phyloP scores from a whole-genome alignment of 2,113 vertebrate genomes.

The Pycnonotus jocosus region DNA sequence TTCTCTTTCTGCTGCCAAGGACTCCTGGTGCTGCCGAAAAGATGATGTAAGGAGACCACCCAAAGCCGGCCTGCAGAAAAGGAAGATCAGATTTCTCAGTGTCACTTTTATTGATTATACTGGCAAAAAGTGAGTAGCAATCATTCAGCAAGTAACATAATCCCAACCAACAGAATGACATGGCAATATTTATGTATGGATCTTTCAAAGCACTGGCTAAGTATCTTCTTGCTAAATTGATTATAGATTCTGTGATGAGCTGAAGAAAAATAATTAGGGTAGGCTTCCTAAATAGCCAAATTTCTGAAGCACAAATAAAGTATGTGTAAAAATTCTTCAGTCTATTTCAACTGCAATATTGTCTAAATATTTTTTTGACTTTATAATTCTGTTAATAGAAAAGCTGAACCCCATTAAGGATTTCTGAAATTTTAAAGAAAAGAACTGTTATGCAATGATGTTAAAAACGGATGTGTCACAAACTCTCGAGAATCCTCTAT shows the following conservation, averaged over 20 bases:
- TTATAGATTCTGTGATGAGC: neutral
- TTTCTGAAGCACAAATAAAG: neutral
- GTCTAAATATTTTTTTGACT: neutral
- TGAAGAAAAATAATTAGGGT: neutral
- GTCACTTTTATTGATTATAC: slow-evolving; percentile 45
- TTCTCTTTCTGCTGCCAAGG: slow-evolving; percentile 90
- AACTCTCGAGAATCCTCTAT: neutral
- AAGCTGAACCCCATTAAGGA: neutral
- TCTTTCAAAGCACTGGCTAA: neutral
- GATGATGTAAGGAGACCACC: slow-evolving; percentile 90
- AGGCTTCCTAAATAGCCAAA: neutral
- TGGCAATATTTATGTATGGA: neutral
- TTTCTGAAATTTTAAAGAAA: neutral
- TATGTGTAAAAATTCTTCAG: neutral
- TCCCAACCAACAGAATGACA: neutral
- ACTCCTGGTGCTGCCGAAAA: slow-evolving; percentile 94
- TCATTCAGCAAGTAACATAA: neutral
- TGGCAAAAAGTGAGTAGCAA: slow-evolving; percentile 19
- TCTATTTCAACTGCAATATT: neutral
- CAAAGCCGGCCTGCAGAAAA: slow-evolving; percentile 72
- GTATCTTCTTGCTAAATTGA: neutral
- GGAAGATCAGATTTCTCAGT: slow-evolving; percentile 22
- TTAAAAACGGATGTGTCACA: neutral
- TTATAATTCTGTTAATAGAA: neutral
- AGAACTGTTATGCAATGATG: neutral